phyloP scores from a whole-genome alignment of 2,113 vertebrate species.

The Podilymbus podiceps region DNA sequence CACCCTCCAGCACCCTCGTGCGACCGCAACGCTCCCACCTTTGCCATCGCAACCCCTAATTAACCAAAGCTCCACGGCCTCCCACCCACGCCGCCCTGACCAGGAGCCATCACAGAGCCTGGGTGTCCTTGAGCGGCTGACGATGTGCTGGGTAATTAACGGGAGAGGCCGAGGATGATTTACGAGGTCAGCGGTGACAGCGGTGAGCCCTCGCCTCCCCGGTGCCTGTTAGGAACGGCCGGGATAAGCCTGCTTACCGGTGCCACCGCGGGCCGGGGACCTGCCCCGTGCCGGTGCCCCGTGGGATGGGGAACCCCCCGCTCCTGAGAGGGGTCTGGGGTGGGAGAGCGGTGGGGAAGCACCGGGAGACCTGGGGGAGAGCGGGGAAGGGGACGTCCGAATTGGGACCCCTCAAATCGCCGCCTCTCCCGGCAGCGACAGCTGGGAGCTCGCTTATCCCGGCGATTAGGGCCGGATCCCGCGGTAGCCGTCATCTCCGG shows the following conservation, averaged over 20 bases:
- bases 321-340: no score
- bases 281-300: no score
- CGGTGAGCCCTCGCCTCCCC: background rate
- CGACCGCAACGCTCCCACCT: no score
- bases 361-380: background rate
- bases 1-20: background rate
- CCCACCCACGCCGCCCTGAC: background rate
- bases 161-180: background rate
- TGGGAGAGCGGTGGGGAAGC: background rate
- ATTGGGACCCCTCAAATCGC: background rate
- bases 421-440: background rate
- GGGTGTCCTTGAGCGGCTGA: background rate
- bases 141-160: background rate
- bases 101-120: background rate
- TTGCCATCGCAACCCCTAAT: background rate
- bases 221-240: rapidly evolving
- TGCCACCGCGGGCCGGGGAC: background rate
- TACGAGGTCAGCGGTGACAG: background rate
- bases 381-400: background rate
- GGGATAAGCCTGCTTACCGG: background rate
- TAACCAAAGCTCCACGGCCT: background rate
- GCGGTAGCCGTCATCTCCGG: background rate
- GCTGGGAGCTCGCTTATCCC: background rate
- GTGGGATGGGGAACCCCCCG: background rate
- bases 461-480: background rate